Conservation (phyloP, 2,113 vertebrate genomes). For the Egretta garzetta region DNA sequence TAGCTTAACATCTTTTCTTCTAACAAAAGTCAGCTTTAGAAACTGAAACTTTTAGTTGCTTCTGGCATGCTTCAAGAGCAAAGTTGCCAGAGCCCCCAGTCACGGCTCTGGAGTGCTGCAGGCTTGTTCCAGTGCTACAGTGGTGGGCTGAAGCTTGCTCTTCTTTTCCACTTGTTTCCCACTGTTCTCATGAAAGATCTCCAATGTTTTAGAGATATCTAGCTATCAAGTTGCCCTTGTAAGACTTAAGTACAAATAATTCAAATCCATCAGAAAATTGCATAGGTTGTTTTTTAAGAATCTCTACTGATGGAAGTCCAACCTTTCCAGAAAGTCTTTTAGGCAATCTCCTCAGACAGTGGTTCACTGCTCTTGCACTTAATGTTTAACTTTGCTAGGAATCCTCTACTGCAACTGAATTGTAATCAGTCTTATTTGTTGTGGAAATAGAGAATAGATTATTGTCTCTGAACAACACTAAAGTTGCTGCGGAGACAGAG, state of each 20-base stretch:
- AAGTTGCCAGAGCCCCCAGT: fast-evolving
- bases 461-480: neutral
- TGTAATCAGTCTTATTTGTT: neutral
- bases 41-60: neutral
- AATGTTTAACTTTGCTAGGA: neutral
- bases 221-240: neutral
- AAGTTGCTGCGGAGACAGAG: neutral
- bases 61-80: neutral
- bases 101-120: neutral
- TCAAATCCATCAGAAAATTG: neutral
- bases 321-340: neutral
- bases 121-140: neutral
- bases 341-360: neutral
- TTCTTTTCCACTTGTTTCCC: neutral
- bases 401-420: neutral
- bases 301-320: neutral
- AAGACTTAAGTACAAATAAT: neutral
- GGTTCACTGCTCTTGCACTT: neutral
- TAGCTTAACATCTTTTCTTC: neutral
- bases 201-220: neutral
- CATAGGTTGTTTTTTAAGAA: neutral
- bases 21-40: neutral
- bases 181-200: neutral
- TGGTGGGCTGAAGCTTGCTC: neutral
- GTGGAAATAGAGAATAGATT: neutral